These are phyloP conservation scores for Drosophila pandora DNA, from an alignment of 1,140 invertebrate genomes.

Conservation along the genomic window DNA sequence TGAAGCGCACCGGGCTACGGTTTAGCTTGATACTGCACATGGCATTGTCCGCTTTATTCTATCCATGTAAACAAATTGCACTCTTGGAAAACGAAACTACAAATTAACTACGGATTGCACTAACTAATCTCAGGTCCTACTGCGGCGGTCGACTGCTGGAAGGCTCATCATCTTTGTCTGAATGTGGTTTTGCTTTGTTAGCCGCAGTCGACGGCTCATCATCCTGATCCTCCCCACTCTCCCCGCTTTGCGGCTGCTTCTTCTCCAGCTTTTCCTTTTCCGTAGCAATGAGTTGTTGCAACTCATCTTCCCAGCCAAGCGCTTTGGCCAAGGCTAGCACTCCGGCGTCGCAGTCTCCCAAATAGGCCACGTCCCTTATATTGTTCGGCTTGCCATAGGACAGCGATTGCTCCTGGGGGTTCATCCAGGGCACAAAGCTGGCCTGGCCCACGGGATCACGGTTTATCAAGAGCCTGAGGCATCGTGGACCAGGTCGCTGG, in stretches of 20 bases:
- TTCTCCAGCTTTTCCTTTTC: constrained; percentile 84
- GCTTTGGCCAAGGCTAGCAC: constrained; percentile 90
- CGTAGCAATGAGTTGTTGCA: constrained; percentile 85
- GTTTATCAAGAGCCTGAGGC: constrained; percentile 94
- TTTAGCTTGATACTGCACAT: constrained; percentile 19
- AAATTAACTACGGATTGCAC: constrained; percentile 33
- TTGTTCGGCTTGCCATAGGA: constrained; percentile 88
- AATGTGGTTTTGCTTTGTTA: constrained; percentile 19
- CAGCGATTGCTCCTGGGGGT: constrained; percentile 82
- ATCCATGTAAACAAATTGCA: constrained; percentile 40
- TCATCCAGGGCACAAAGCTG: constrained; percentile 55
- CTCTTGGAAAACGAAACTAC: constrained; percentile 10
- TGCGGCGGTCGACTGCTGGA: background rate
- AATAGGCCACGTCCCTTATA: constrained; percentile 92
- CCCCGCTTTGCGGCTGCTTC: background rate
- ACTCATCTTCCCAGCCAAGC: constrained; percentile 92
- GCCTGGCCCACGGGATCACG: constrained; percentile 89
- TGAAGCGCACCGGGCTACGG: constrained; percentile 14
- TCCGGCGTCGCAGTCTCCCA: constrained; percentile 95
- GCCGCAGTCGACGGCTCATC: background rate
- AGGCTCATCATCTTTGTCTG: constrained; percentile 2
- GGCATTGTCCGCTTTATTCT: constrained; percentile 23
- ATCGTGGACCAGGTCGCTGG: constrained; percentile 87
- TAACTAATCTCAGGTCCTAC: constrained; percentile 9
- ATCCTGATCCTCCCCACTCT: background rate